Evolutionary conservation across 2,113 vertebrate species (phyloP), one percentile per base, ranked within the genome.

Genomic region (Gambusia holbrooki): DNA sequence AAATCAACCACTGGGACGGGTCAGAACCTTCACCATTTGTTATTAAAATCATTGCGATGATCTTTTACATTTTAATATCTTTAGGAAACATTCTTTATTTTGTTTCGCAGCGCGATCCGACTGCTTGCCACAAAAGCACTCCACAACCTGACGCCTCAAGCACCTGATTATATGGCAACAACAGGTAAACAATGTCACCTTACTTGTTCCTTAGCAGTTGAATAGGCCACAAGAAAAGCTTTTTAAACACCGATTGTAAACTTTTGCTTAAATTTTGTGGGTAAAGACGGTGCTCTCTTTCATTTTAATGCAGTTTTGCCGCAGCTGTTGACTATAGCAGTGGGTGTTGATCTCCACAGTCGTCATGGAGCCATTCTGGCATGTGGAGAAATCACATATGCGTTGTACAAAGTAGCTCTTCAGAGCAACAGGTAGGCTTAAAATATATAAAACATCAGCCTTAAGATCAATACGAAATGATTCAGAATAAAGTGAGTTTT

Each of bases 1-100:
- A 99, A 91, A 93, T 97, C 83, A 96, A 93, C 87, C 98, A 99
- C 82, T 99, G 97, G 97, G 96, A 99, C 13, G 48, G 93, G 98
- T 98, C 89, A 86, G 96, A 66, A 4, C 45, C 40, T 67, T 1
- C 25, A 1, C 29, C 33, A 28, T 29, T 30, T 25, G 1, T 7
- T 48, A 32, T 8, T 19, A 11, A 17, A 51, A 37, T 65, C 27
- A 51, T 79, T 40, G 25, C 22, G 13, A 66, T 6, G 12, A 2
- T 25, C 25, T n/a, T 14, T 11, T 35, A 9, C 3, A 37, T 35
- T 0, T 68, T 4, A 28, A 19, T 64, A 2, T 67, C n/a, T 71
- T 15, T 58, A 25, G 62, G 54, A 54, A 54, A 35, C 22, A 5
- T 29, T 48, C 17, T 62, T 32, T 11, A 22, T 30, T 70, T 58